A percentile compares a stretch with the other conserved stretches of the same genome.
Evolutionary conservation across 92 coral and sea anemone genomes (phyloP).

Genomic region (Paragorgia papillata): DNA sequence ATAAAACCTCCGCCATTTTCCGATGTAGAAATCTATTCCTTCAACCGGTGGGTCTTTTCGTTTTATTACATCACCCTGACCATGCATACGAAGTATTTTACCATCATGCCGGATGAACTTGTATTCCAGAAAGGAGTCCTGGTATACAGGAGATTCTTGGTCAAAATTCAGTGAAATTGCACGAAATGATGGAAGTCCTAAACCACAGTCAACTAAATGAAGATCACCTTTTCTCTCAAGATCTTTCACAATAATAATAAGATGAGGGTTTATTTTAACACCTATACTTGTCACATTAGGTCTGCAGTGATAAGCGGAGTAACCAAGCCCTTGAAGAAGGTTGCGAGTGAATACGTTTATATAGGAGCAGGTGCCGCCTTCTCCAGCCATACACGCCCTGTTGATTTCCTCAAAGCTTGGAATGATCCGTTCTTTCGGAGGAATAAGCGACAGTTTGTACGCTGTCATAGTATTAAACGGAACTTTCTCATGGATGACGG

Average conservation of each 20-base stretch:
- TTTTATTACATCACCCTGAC: background rate
- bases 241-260: background rate
- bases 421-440: background rate
- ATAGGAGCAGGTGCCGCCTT: background rate
- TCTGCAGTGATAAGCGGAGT: background rate
- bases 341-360: background rate
- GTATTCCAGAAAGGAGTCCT: conserved; percentile 20
- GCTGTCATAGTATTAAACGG: conserved; percentile 4
- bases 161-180: conserved; percentile 15
- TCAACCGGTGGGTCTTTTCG: background rate
- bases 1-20: conserved; percentile 20
- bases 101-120: conserved; percentile 3
- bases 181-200: conserved; percentile 5
- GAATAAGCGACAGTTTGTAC: background rate
- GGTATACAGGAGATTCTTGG: background rate
- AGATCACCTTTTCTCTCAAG: conserved; percentile 3
- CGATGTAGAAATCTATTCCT: background rate
- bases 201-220: conserved; percentile 16
- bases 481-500: background rate
- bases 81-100: conserved; percentile 5
- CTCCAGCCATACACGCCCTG: background rate
- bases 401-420: background rate
- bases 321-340: background rate
- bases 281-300: background rate
- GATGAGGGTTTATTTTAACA: background rate